Conservation (phyloP, 2,888 invertebrate genomes). For the Abrostola tripartita region DNA sequence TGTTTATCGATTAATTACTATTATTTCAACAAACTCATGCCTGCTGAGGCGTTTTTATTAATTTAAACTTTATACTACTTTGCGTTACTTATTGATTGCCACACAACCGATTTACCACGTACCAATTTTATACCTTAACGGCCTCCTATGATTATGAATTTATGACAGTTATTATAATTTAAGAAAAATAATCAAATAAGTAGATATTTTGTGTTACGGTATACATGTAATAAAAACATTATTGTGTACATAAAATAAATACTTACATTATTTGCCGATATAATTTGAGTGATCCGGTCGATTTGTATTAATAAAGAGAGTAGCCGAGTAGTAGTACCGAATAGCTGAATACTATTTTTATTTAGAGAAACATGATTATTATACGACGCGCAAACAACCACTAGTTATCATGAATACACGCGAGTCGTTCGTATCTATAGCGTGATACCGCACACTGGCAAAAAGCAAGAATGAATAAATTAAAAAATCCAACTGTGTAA, state of each 20-base stretch:
- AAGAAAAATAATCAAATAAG: no score
- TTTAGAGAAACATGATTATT: conserved; percentile 67
- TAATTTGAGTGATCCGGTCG: conserved; percentile 15
- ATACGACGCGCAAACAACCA: conserved; percentile 71
- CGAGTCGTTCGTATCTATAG: conserved; percentile 56
- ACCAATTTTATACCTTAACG: no score
- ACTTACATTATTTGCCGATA: conserved; percentile 34
- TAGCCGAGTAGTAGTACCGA: conserved; percentile 24
- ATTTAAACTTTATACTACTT: no score
- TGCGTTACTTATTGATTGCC: no score
- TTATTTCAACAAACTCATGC: no score
- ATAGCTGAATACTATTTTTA: conserved; percentile 41
- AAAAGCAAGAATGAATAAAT: conserved; percentile 17
- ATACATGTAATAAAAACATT: no score
- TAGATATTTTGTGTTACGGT: no score
- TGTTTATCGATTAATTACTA: no score
- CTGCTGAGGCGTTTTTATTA: no score
- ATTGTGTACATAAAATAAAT: neutral
- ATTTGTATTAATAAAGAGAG: conserved; percentile 15
- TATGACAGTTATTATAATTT: no score
- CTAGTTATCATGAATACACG: conserved; percentile 69
- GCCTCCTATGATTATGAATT: no score
- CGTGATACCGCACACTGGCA: conserved; percentile 54
- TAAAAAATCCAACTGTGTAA: conserved; percentile 44
- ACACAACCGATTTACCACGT: no score